These are phyloP conservation scores for Drosophila robusta DNA, from an alignment of 2,888 invertebrate species.

Conservation along the genomic window DNA sequence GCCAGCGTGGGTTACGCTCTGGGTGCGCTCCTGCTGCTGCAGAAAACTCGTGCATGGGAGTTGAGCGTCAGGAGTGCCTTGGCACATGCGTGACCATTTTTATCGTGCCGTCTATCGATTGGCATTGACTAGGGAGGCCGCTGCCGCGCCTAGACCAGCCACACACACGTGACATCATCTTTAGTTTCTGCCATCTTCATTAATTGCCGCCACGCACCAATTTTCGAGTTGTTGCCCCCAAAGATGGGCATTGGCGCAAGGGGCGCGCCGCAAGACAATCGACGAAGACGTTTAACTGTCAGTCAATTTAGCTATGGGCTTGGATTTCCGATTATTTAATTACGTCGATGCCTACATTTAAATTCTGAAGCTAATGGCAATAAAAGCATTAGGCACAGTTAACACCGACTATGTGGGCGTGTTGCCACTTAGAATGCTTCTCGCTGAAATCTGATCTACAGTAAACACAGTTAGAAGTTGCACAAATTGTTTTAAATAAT, in stretches of 20 bases:
- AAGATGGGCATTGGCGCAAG: conserved; percentile 55
- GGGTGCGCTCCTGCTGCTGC: conserved; percentile 51
- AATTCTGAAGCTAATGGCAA: conserved; percentile 21
- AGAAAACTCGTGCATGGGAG: conserved; percentile 46
- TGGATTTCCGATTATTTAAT: conserved; percentile 43
- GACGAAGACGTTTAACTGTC: conserved; percentile 27
- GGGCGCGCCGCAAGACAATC: conserved; percentile 46
- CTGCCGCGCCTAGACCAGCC: conserved; percentile 59
- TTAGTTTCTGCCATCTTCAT: conserved; percentile 42
- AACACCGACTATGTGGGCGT: conserved; percentile 19
- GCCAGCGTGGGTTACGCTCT: conserved; percentile 42
- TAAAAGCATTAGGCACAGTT: conserved; percentile 1
- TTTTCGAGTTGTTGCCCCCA: conserved; percentile 46
- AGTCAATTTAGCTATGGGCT: conserved; percentile 36
- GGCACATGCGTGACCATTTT: conserved; percentile 73
- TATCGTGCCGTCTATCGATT: conserved; percentile 55
- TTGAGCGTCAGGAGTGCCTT: conserved; percentile 58
- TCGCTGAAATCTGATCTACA: conserved; percentile 8
- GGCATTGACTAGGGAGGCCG: conserved; percentile 64
- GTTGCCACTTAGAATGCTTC: conserved; percentile 3
- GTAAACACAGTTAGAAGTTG: conserved; percentile 5
- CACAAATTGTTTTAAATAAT: not conserved
- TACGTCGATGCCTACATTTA: conserved; percentile 31
- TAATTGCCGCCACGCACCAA: conserved; percentile 62
- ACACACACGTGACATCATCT: conserved; percentile 61